Base-by-base conservation (phyloP, 2,888 invertebrate genomes). In the Clusia tigrina region DNA sequence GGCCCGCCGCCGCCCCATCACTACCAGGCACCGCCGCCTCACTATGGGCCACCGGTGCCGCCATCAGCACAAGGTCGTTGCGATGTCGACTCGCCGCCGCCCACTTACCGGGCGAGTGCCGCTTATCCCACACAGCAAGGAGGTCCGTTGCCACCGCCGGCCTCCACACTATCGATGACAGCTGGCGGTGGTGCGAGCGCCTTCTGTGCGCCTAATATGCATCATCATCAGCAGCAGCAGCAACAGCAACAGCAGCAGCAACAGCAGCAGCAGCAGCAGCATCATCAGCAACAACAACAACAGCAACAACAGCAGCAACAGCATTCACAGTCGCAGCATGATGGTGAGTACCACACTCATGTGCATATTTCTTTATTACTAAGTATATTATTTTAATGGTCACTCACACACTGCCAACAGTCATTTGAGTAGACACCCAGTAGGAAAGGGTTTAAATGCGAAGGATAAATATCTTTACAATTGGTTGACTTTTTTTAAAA, bases 171-270 rank as follows among this genome's bases (percentile, higher is more conserved):
- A 53, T 69, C 76, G 38, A 70, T 71, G 68, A 68, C 72, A 37
- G 72, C 73, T 63, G 81, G 81, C 51, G 74, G 80, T 24, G 81
- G 80, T 2, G 76, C 83, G 12, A 83, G 83, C 67, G 84, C 84
- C 37, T 84, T 84, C 63, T 83, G 83, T 76, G 80, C 83, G 17
- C 83, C 84, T 38, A 82, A 79, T 68, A 71, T 76, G 17, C 77
- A 79, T 67, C 78, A 79, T 65, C 81, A 81, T 46, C 81, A 65
- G 15, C 66, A 62, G 42, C 69, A 65, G 2, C 71, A 64, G 17
- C 70, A 68, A 15, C 58, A 58, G 12, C 67, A 62, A 18, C 67
- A 65, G 15, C 69, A 67, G 22, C 68, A 72, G 46, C 71, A 68
- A 25, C 63, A 56, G 38, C 62, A 54, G 3, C 66, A 66, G 54